Evolutionary conservation across 92 coral and sea anemone genomes (phyloP).

Genomic region (Zoanthus sociatus): DNA sequence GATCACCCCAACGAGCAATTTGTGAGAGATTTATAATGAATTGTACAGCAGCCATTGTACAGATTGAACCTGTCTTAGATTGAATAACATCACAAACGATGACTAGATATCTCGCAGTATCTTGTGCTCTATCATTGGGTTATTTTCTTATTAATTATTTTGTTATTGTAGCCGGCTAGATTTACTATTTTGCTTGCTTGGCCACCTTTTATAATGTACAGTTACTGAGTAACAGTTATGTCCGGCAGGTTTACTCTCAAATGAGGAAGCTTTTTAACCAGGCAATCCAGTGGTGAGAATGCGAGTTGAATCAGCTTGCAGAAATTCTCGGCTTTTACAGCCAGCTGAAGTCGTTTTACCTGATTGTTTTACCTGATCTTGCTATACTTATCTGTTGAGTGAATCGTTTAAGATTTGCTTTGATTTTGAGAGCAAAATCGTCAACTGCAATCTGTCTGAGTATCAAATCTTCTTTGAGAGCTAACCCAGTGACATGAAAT

Average conservation of each 20-base stretch:
- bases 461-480: neutral
- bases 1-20: neutral
- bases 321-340: too few species aligned
- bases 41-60: constrained; percentile 45
- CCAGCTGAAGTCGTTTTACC: too few species aligned
- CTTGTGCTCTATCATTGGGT: neutral
- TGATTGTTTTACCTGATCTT: too few species aligned
- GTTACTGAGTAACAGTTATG: constrained; percentile 4
- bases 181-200: neutral
- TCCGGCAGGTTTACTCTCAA: constrained; percentile 21
- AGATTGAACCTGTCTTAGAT: neutral
- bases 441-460: neutral
- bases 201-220: constrained; percentile 42
- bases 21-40: constrained; percentile 45
- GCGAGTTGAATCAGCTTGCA: too few species aligned
- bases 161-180: neutral
- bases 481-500: constrained; percentile 24
- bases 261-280: neutral
- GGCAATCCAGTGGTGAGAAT: too few species aligned
- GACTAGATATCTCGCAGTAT: constrained; percentile 16
- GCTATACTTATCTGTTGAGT: neutral
- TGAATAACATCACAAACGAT: constrained; percentile 12
- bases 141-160: neutral
- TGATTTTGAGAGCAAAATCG: neutral
- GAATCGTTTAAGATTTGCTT: neutral